These are phyloP conservation scores for Nesometra sesokonis DNA, from an alignment of 35 echinoderm and acorn worm genomes.

Conservation along the genomic window DNA sequence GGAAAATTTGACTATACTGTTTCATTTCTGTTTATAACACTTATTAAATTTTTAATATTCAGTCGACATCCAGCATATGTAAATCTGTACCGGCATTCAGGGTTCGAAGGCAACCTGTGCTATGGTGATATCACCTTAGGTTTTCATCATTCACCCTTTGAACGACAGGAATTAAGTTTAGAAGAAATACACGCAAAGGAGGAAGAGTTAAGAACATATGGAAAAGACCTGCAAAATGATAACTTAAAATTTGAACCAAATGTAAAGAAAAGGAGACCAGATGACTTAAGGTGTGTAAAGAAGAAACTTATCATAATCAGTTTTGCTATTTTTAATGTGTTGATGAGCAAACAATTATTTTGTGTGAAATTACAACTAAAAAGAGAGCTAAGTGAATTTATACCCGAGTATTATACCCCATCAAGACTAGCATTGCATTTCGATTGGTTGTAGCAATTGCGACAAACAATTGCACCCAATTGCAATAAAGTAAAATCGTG, in stretches of 20 bases:
- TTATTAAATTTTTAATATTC: background rate
- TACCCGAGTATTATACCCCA: too few species aligned
- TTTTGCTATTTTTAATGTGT: too few species aligned
- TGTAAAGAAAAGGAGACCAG: slow-evolving; percentile 22
- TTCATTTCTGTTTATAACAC: background rate
- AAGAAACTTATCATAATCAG: too few species aligned
- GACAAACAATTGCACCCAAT: too few species aligned
- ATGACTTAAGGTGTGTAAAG: background rate
- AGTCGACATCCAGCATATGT: slow-evolving; percentile 61
- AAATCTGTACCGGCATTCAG: slow-evolving; percentile 73
- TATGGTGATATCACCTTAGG: slow-evolving; percentile 89
- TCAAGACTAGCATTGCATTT: too few species aligned
- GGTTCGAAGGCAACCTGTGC: slow-evolving; percentile 69
- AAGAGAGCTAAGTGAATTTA: too few species aligned
- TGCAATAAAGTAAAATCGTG: too few species aligned
- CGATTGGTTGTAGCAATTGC: too few species aligned
- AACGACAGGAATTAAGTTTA: background rate
- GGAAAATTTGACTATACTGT: too few species aligned
- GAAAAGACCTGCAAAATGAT: background rate
- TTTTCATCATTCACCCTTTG: slow-evolving; percentile 51
- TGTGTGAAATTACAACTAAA: too few species aligned
- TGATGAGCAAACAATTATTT: too few species aligned
- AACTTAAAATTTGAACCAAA: background rate
- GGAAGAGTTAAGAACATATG: background rate
- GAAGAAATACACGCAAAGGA: background rate